Evolutionary conservation across 2,797 vertebrate species (phyloP).

Genomic region (Crenuchus spilurus): DNA sequence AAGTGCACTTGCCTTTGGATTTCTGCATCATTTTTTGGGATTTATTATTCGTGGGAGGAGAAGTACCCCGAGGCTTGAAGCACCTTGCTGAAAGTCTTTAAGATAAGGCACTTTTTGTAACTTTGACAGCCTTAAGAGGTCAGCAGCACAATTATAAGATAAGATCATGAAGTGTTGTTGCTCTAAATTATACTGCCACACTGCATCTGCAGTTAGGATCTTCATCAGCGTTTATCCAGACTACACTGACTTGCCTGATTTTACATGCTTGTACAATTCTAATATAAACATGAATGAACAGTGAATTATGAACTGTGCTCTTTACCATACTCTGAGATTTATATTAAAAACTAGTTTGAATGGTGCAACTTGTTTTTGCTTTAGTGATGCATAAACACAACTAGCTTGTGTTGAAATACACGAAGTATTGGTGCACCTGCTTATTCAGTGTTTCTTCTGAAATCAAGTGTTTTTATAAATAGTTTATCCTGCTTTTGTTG

Average conservation of each 20-base stretch:
- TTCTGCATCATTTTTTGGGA: not conserved
- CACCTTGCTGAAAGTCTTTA: not conserved
- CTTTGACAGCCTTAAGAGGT: constrained; percentile 37
- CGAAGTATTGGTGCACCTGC: no score
- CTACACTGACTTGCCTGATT: no score
- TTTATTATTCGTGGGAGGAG: not conserved
- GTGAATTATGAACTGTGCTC: not conserved
- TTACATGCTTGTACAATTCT: not conserved
- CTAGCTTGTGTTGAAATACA: no score
- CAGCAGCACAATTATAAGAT: constrained; percentile 60
- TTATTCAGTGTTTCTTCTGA: no score
- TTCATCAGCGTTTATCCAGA: not conserved
- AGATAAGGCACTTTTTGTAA: constrained; percentile 37
- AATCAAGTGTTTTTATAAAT: no score
- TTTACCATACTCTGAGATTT: no score
- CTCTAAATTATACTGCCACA: constrained; percentile 15
- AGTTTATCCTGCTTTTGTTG: no score
- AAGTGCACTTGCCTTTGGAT: not conserved
- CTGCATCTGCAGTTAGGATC: not conserved
- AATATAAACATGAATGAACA: not conserved
- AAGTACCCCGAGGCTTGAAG: not conserved
- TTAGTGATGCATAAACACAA: no score
- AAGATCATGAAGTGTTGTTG: constrained; percentile 50
- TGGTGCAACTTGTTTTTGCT: no score
- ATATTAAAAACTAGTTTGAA: no score